Evolutionary conservation across 2,888 invertebrate species (phyloP).

Genomic region (Drosophila ezoana): DNA sequence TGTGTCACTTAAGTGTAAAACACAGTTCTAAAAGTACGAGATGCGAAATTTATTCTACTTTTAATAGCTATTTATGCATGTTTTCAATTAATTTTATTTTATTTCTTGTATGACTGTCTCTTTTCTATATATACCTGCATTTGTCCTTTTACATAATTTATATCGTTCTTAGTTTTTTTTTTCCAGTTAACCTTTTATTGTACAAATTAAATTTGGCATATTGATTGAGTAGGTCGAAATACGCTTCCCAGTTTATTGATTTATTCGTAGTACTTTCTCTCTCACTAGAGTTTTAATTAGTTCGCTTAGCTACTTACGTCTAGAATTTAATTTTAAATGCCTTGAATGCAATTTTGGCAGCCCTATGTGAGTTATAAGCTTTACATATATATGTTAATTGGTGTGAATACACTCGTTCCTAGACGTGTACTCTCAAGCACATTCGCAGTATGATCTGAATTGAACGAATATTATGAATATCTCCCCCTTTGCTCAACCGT

Average conservation of each 20-base stretch:
- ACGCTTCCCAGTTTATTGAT: conserved; percentile 25
- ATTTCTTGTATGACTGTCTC: conserved; percentile 41
- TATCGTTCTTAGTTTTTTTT: conserved; percentile 37
- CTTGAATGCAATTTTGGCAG: conserved; percentile 69
- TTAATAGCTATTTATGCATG: conserved; percentile 28
- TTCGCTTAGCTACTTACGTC: conserved; percentile 72
- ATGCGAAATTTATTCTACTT: conserved; percentile 51
- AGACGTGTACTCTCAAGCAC: no score
- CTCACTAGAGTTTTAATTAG: conserved; percentile 41
- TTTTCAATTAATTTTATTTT: conserved; percentile 5
- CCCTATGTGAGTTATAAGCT: conserved; percentile 65
- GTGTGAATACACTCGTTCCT: neutral
- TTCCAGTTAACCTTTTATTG: conserved; percentile 35
- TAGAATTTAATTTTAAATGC: conserved; percentile 59
- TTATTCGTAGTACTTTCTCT: conserved; percentile 20
- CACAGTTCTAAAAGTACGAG: conserved; percentile 48
- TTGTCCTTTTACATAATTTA: conserved; percentile 66
- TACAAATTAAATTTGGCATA: conserved; percentile 70
- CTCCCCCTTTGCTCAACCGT: no score
- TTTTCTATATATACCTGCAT: conserved; percentile 70
- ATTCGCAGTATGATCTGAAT: no score
- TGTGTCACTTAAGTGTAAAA: conserved; percentile 32
- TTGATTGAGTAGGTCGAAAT: conserved; percentile 68
- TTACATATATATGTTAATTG: conserved; percentile 43
- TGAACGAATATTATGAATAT: no score